A percentile compares a stretch with the other conserved stretches of the same genome.
These are phyloP conservation scores for Helicoverpa zea DNA, from an alignment of 1,140 invertebrate genomes.

Conservation along the genomic window DNA sequence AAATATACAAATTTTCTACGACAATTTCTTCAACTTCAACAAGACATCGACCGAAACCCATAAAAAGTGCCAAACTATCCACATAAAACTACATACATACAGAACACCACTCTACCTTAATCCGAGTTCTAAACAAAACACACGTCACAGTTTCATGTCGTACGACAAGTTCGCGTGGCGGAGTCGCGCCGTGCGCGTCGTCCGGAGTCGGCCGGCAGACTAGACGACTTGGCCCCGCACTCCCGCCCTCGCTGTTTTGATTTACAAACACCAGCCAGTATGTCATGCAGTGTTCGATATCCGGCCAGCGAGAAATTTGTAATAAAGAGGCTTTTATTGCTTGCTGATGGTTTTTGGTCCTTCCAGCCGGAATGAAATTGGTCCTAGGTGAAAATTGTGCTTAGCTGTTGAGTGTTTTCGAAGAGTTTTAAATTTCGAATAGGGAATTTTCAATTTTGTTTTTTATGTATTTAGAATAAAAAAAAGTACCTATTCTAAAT, in stretches of 20 bases:
- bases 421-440: neutral
- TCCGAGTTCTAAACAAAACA: conserved; percentile 48
- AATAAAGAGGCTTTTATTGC: conserved; percentile 27
- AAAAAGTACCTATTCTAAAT: no score
- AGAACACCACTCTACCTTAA: conserved; percentile 41
- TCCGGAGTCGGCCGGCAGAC: conserved; percentile 77
- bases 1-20: neutral
- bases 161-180: conserved; percentile 28
- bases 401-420: neutral
- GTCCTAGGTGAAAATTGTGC: neutral
- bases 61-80: neutral
- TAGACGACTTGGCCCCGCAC: conserved; percentile 65
- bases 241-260: conserved; percentile 65
- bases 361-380: neutral
- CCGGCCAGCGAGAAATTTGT: conserved; percentile 40
- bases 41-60: neutral
- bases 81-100: conserved; percentile 9
- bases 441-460: neutral
- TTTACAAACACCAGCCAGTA: conserved; percentile 65
- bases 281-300: conserved; percentile 55
- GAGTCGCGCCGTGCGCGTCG: conserved; percentile 63
- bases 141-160: conserved; percentile 46
- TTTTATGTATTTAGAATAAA: no score
- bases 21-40: no score
- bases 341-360: conserved; percentile 28